Evolutionary conservation across 2,797 vertebrate species (phyloP), one percentile per base, ranked within the genome.

Genomic region (Enteromius radiatus): DNA sequence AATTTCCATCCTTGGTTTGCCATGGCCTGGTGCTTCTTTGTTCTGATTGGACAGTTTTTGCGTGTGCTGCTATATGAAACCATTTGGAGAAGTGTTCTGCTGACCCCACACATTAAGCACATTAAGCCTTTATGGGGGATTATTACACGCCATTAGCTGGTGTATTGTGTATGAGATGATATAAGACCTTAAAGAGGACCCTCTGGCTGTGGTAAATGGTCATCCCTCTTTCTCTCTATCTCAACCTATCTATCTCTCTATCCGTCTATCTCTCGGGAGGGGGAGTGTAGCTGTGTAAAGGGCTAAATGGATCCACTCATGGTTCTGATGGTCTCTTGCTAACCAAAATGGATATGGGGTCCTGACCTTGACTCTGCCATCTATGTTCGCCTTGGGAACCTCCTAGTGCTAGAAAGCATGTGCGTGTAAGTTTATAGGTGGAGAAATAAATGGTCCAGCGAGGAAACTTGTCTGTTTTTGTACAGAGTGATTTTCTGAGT

Each of bases 131-230:
- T 56, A 83, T 33, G 49, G 73, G 64, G 52, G 21, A 77, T 77
- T 70, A 83, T 83, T 83, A 77, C 74, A 69, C 6, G 8, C 81
- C 64, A 83, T 83, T 83, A 83, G 81, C 31, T 83, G 52, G 81
- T 77, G 65, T 68, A 33, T 45, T 47, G 52, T 83, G 74, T 77
- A 77, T 56, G 63, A 43, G 63, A 76, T 70, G 41, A 77, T 83
- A 52, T 77, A 77, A 77, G 41, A 76, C 65, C 64, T 67, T 59
- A 43, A 76, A 82, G 36, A 41, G 28, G 21, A 56, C 63, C 74
- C 73, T 77, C 28, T 26, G 49, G 52, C 64, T 83, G 64, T 61
- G 41, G 52, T 21, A 77, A 77, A 83, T 36, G 65, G 49, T 49
- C 52, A 61, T 69, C 14, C 14, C 65, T 49, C 64, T 83, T 61